These are phyloP conservation scores for Takifugu bimaculatus DNA, from an alignment of 2,113 vertebrate genomes.

Conservation along the genomic window DNA sequence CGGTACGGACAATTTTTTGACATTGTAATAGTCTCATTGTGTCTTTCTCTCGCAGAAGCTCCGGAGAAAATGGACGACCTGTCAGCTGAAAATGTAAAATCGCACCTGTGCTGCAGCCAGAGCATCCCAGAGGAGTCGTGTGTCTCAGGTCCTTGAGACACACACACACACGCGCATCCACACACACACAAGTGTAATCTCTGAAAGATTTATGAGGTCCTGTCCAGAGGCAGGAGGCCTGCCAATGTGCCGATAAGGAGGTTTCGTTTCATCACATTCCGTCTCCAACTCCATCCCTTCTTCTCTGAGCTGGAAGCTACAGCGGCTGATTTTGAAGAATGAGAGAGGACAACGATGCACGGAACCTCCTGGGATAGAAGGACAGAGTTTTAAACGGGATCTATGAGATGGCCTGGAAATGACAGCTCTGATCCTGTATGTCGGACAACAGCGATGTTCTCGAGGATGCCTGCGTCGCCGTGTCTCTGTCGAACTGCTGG, in stretches of 20 bases:
- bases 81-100: conserved; percentile 11
- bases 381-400: conserved; percentile 15
- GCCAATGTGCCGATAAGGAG: conserved; percentile 51
- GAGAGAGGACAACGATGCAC: conserved; percentile 22
- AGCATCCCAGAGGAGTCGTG: conserved; percentile 31
- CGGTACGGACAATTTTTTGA: background rate
- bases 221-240: conserved; percentile 33
- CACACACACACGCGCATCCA: conserved; percentile 23
- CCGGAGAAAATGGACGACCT: conserved; percentile 16
- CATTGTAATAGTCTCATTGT: background rate
- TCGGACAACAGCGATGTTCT: conserved; percentile 14
- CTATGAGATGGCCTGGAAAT: conserved; percentile 38
- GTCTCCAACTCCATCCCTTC: conserved; percentile 12
- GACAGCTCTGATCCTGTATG: conserved; percentile 3
- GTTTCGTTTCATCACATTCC: conserved; percentile 44
- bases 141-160: conserved; percentile 41
- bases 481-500: conserved; percentile 42
- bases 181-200: conserved; percentile 30
- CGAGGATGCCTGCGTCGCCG: conserved; percentile 28
- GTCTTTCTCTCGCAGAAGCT: conserved; percentile 40
- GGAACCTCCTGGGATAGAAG: conserved; percentile 7
- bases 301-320: conserved; percentile 1
- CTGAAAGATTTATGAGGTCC: conserved; percentile 58
- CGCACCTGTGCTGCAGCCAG: conserved; percentile 9
- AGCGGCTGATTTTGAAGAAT: background rate